phyloP scores from a whole-genome alignment of 2,888 invertebrate genomes.

The Protonemura montana region DNA sequence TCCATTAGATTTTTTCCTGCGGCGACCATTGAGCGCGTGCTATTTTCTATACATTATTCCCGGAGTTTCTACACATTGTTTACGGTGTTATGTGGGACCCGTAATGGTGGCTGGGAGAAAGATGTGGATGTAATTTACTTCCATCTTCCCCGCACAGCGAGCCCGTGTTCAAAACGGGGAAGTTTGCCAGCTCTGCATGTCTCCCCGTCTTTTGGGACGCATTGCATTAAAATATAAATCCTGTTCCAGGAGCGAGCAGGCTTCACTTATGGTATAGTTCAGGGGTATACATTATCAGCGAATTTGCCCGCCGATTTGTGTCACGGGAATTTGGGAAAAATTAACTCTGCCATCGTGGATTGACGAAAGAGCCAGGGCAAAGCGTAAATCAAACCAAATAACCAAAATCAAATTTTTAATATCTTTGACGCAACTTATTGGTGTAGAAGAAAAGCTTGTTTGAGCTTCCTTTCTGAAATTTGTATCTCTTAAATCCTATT shows the following conservation, averaged over 20 bases:
- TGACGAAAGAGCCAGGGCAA: too few species aligned
- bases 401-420: background rate
- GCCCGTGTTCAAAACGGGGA: conserved; percentile 23
- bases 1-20: conserved; percentile 19
- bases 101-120: conserved; percentile 29
- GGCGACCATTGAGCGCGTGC: background rate
- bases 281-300: conserved; percentile 21
- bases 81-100: conserved; percentile 20
- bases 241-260: conserved; percentile 13
- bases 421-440: background rate
- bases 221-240: conserved; percentile 41
- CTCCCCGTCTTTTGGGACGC: conserved; percentile 34
- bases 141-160: conserved; percentile 19
- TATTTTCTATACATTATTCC: background rate
- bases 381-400: too few species aligned
- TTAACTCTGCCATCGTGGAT: background rate
- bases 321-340: background rate
- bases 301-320: background rate
- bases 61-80: conserved; percentile 26
- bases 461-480: background rate
- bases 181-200: conserved; percentile 28
- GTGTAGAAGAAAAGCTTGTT: background rate
- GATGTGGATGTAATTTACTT: conserved; percentile 31
- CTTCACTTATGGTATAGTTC: conserved; percentile 32
- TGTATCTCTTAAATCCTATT: conserved; percentile 7